Evolutionary conservation across 1,140 invertebrate species (phyloP).

Genomic region (Tribolium castaneum): DNA sequence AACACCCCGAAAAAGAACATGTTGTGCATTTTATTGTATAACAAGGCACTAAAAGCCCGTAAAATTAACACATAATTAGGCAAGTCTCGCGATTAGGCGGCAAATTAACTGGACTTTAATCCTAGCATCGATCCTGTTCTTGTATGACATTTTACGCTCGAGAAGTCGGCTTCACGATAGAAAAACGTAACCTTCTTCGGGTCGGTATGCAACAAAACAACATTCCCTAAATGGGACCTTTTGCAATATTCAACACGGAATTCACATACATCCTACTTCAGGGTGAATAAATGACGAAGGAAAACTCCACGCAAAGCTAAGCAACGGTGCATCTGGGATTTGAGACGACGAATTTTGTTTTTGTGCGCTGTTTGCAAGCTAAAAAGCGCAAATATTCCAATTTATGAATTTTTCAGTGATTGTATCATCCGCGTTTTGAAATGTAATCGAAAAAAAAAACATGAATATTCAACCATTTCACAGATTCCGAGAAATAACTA

Average conservation of each 20-base stretch:
- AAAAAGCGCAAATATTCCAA: no score
- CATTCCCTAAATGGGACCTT: conserved; percentile 18
- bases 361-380: not conserved
- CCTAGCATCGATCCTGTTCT: conserved; percentile 11
- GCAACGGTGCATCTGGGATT: not conserved
- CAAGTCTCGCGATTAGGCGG: not conserved
- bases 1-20: not conserved
- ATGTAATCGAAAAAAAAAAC: not conserved
- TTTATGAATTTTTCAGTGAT: no score
- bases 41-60: not conserved
- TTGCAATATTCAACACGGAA: conserved; percentile 28
- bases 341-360: not conserved
- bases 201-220: conserved; percentile 14
- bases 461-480: conserved; percentile 12
- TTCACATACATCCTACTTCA: conserved; percentile 29
- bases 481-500: not conserved
- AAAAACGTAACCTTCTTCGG: conserved; percentile 18
- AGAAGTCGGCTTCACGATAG: not conserved
- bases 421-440: no score
- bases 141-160: conserved; percentile 33
- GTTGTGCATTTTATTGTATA: not conserved
- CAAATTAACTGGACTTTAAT: not conserved
- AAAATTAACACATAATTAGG: not conserved
- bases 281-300: conserved; percentile 14
- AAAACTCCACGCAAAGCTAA: not conserved